Conservation (phyloP, 2,113 vertebrate genomes). For the Corythoichthys intestinalis region DNA sequence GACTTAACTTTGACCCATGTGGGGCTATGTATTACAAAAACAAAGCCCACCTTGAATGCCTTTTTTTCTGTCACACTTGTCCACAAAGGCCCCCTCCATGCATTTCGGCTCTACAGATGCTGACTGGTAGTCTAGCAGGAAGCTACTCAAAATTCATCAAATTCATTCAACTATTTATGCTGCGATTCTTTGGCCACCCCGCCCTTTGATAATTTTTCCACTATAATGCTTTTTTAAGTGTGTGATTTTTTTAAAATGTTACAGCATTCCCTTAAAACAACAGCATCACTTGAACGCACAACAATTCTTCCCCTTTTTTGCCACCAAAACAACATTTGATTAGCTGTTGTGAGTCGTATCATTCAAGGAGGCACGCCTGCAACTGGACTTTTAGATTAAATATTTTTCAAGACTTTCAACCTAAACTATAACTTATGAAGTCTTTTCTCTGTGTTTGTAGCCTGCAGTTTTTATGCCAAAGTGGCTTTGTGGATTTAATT, state of each 20-base stretch:
- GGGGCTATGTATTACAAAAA: constrained; percentile 23
- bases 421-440: too few species aligned
- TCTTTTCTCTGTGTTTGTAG: too few species aligned
- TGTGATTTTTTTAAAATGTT: not conserved
- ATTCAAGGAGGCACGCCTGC: too few species aligned
- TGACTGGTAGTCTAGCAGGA: constrained; percentile 52
- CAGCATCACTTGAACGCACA: not conserved
- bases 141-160: constrained; percentile 48
- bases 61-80: constrained; percentile 34
- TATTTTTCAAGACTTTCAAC: too few species aligned
- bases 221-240: not conserved
- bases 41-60: constrained; percentile 28
- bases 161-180: constrained; percentile 37
- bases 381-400: too few species aligned
- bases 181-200: not conserved
- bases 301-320: not conserved
- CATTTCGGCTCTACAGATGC: constrained; percentile 49
- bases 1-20: constrained; percentile 34
- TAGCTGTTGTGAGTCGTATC: not conserved
- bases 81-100: constrained; percentile 27
- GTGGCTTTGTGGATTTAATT: too few species aligned
- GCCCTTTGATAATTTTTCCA: not conserved
- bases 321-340: not conserved
- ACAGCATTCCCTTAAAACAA: not conserved
- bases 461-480: too few species aligned